Conservation (phyloP, 2,113 vertebrate genomes). For the Nothoprocta pentlandii region DNA sequence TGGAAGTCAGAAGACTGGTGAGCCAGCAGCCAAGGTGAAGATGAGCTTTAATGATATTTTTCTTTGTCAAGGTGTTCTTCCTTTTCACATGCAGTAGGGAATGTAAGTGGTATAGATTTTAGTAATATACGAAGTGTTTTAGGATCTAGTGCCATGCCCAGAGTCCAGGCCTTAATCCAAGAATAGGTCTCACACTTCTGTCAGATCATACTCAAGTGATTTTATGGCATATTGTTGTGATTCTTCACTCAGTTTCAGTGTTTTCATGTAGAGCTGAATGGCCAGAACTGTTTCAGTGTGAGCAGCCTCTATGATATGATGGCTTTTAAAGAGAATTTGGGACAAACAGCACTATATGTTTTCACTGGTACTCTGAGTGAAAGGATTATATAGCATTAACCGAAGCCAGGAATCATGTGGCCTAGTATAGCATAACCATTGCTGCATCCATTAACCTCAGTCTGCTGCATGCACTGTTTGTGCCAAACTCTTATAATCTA, state of each 20-base stretch:
- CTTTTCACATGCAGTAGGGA: background rate
- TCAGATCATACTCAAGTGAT: background rate
- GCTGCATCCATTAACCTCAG: background rate
- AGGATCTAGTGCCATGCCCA: background rate
- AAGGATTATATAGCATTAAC: background rate
- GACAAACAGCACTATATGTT: rapidly evolving
- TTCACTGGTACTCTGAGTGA: background rate
- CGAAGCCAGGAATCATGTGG: background rate
- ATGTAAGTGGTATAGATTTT: background rate
- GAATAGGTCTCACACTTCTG: background rate
- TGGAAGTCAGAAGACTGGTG: background rate
- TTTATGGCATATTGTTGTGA: rapidly evolving
- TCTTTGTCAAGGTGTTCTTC: background rate
- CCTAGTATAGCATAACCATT: background rate
- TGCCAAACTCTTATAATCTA: background rate
- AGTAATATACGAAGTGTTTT: background rate
- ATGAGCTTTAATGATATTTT: background rate
- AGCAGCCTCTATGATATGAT: background rate
- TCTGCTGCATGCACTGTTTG: background rate
- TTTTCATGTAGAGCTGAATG: background rate
- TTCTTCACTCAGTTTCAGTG: background rate
- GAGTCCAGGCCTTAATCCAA: background rate
- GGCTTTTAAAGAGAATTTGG: background rate
- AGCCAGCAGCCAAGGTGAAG: background rate
- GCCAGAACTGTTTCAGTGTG: background rate